phyloP scores from a whole-genome alignment of 2,888 invertebrate species.

The Eristalis pertinax region DNA sequence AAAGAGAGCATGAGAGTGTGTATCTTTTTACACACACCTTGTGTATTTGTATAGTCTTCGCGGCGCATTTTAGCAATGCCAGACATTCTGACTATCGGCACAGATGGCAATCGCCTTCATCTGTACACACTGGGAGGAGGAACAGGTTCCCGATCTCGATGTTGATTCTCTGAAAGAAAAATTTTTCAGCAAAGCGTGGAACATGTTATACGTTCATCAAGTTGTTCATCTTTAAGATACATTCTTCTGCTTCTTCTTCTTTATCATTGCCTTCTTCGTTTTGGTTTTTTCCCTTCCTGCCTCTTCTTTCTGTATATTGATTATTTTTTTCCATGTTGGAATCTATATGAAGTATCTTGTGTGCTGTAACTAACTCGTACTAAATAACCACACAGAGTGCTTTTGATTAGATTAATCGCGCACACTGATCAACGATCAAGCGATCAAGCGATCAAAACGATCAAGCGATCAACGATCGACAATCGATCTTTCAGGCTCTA shows the following conservation, averaged over 20 bases:
- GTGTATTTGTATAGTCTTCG: slow-evolving; percentile 61
- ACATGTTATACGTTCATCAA: slow-evolving; percentile 69
- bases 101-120: slow-evolving; percentile 72
- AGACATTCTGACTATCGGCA: slow-evolving; percentile 72
- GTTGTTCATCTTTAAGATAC: slow-evolving; percentile 47
- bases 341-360: slow-evolving; percentile 13
- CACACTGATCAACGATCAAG: slow-evolving; percentile 7
- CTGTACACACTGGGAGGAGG: slow-evolving; percentile 22
- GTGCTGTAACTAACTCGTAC: slow-evolving; percentile 53
- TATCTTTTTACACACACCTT: not conserved
- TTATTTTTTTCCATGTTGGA: slow-evolving; percentile 1
- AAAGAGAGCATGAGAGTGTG: no score
- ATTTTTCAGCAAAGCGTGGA: slow-evolving; percentile 64
- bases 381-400: slow-evolving; percentile 53
- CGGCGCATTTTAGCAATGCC: slow-evolving; percentile 72
- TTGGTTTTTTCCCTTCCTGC: not conserved
- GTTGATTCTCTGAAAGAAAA: slow-evolving; percentile 61
- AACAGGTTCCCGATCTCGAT: slow-evolving; percentile 64
- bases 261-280: not conserved
- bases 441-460: not conserved
- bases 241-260: slow-evolving; percentile 20
- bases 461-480: not conserved
- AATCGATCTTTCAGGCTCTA: not conserved
- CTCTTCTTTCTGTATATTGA: not conserved
- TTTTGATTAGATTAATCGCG: slow-evolving; percentile 66